Conservation (phyloP, 2,888 invertebrate species). For the Dicranocentrus wangi region DNA sequence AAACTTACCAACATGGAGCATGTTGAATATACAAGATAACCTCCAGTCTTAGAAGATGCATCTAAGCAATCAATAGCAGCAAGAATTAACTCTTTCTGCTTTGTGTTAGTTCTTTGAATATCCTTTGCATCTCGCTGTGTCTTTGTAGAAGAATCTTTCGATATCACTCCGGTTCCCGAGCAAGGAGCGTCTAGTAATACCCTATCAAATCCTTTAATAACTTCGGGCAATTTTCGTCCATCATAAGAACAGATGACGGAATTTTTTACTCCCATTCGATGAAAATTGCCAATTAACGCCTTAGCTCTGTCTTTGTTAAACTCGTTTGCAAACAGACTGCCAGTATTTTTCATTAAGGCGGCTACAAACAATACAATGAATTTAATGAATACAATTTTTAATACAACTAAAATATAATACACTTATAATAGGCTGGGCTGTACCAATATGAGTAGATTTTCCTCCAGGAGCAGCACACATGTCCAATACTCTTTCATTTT, state of each 20-base stretch:
- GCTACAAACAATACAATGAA: constrained; percentile 78
- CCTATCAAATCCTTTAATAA: constrained; percentile 94
- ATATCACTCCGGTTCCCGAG: constrained; percentile 97
- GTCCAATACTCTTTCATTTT: constrained; percentile 94
- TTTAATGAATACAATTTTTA: constrained; percentile 25
- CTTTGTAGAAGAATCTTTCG: constrained; percentile 98
- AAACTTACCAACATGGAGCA: constrained; percentile 88
- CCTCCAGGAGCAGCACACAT: constrained; percentile 99
- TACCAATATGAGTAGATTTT: constrained; percentile 95
- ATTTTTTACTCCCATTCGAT: constrained; percentile 96
- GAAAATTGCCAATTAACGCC: constrained; percentile 96
- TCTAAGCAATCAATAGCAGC: constrained; percentile 98
- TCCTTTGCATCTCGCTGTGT: constrained; percentile 91
- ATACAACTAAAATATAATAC: constrained; percentile 20
- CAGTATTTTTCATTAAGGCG: constrained; percentile 98
- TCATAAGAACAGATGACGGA: constrained; percentile 91
- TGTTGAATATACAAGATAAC: constrained; percentile 97
- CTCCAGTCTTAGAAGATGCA: constrained; percentile 92
- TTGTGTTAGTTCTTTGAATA: constrained; percentile 90
- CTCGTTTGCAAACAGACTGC: constrained; percentile 96
- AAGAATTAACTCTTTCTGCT: constrained; percentile 92
- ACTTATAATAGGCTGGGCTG: too few species aligned
- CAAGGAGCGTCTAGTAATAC: constrained; percentile 98
- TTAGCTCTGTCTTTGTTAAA: constrained; percentile 90
- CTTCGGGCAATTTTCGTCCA: constrained; percentile 85